Base-by-base conservation (phyloP, 2,797 vertebrate species). In the Cirrhinus molitorella region DNA sequence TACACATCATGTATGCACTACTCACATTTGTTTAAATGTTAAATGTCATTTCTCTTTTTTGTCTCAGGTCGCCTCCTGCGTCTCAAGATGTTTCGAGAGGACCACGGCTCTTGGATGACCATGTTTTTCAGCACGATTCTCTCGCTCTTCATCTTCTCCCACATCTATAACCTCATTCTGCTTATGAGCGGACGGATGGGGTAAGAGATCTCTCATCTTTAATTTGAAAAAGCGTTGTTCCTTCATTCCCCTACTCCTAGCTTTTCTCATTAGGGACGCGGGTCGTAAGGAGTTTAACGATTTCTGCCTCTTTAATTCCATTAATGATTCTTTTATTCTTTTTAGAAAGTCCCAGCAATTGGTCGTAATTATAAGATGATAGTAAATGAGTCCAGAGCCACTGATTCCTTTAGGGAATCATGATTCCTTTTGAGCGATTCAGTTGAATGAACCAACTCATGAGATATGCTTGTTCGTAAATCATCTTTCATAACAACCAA, bases 61-160 rank as follows among this genome's bases (percentile, higher is more conserved):
- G 37, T 90, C 83, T 43, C 90, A 99, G 98, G 98, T 94, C 96
- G 96, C 86, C 94, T 97, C 89, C 96, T 99, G 81, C 96, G 97
- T 65, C 93, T 99, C 92, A 99, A 99, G 93, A 97, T 99, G 97
- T 99, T 99, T 92, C 95, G 97, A 51, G 97, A 98, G 89, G 98
- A 99, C 89, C 98, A 99, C 0, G 98, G 98, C 74, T 99, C 98
- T 40, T 99, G 98, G 98, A 99, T 99, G 98, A 98, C 97, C 0
- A 99, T 99, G 98, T 98, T 99, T 94, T 99, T 99, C 96, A 98
- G 96, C 93, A 96, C 95, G 78, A 98, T 99, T 91, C 96, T 99
- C 92, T 97, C 97, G 91, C 97, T 99, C 90, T 99, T 99, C 95
- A 96, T 99, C 92, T 99, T 99, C 95, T 99, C 98, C 86, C 96